Evolutionary conservation across 2,888 invertebrate species (phyloP).

Genomic region (Rhamphomyia laevipes): DNA sequence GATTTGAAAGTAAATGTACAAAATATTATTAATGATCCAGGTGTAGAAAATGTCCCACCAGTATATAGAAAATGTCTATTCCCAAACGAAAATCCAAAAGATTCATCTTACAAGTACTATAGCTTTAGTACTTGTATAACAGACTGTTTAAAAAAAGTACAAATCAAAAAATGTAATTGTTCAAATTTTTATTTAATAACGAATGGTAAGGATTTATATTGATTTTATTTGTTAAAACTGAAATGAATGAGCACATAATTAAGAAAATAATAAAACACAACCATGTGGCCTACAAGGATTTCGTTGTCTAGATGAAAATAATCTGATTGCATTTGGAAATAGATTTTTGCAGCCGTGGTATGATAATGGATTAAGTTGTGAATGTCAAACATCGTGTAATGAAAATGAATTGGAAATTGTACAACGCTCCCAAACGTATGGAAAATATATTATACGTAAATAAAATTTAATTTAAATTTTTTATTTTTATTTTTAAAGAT

Average conservation of each 20-base stretch:
- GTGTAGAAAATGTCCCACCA: conserved; percentile 45
- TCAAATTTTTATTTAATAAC: conserved; percentile 53
- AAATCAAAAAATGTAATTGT: conserved; percentile 49
- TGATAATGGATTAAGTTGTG: conserved; percentile 43
- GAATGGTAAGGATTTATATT: conserved; percentile 34
- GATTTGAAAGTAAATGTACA: neutral
- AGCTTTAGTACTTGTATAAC: conserved; percentile 61
- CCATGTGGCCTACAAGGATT: conserved; percentile 50
- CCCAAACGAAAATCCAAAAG: conserved; percentile 45
- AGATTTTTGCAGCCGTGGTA: conserved; percentile 5
- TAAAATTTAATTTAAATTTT: conserved; percentile 3
- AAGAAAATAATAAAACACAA: conserved; percentile 9
- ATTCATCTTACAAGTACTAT: conserved; percentile 49
- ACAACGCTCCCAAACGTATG: conserved; percentile 20
- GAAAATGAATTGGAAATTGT: conserved; percentile 50
- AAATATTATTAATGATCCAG: conserved; percentile 53
- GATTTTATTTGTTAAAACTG: too few relatives aligned
- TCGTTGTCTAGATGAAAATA: conserved; percentile 46
- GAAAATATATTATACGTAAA: conserved; percentile 6
- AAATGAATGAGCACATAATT: neutral
- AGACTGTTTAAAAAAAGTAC: conserved; percentile 51
- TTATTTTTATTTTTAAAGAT: too few relatives aligned
- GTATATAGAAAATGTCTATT: conserved; percentile 59
- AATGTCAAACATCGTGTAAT: conserved; percentile 57
- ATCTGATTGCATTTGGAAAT: conserved; percentile 29